phyloP scores from a whole-genome alignment of 2,797 vertebrate genomes.

The Ataeniobius toweri region DNA sequence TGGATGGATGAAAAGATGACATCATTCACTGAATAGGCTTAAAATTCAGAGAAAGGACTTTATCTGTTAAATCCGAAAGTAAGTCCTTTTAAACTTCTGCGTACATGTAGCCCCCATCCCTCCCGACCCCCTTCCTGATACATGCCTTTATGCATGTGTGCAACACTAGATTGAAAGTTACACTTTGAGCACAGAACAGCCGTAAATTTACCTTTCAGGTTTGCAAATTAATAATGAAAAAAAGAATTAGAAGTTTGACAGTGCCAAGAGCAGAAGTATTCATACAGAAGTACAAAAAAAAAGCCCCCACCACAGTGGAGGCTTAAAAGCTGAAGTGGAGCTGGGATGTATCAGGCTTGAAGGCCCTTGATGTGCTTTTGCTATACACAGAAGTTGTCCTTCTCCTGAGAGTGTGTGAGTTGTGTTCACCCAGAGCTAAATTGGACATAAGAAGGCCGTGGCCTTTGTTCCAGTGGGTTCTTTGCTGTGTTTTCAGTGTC shows the following conservation, averaged over 20 bases:
- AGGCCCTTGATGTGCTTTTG: slow-evolving; percentile 35
- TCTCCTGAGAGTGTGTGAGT: slow-evolving; percentile 37
- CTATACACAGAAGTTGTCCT: slow-evolving; percentile 33
- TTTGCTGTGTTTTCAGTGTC: slow-evolving; percentile 52
- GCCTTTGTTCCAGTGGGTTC: slow-evolving; percentile 34
- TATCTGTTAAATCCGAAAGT: slow-evolving; percentile 44
- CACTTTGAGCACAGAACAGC: slow-evolving; percentile 20
- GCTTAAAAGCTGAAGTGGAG: slow-evolving; percentile 44
- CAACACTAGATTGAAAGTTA: slow-evolving; percentile 46
- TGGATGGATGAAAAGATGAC: slow-evolving; percentile 20
- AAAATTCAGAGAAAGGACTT: slow-evolving; percentile 67
- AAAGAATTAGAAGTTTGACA: slow-evolving; percentile 10
- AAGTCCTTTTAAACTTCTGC: slow-evolving; percentile 34
- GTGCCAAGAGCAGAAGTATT: slow-evolving; percentile 18
- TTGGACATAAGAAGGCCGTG: slow-evolving; percentile 43
- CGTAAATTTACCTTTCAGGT: slow-evolving; percentile 40
- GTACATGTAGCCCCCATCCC: slow-evolving; percentile 9
- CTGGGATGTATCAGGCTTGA: slow-evolving; percentile 31
- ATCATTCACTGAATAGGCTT: slow-evolving; percentile 49
- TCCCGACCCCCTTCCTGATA: slow-evolving; percentile 10
- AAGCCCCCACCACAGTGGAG: slow-evolving; percentile 19
- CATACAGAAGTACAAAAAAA: slow-evolving; percentile 17
- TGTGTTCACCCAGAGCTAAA: slow-evolving; percentile 60
- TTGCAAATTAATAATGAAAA: background rate
- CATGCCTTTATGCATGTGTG: slow-evolving; percentile 38